phyloP scores from a whole-genome alignment of 2,113 vertebrate species.

The Sisor rabdophorus region DNA sequence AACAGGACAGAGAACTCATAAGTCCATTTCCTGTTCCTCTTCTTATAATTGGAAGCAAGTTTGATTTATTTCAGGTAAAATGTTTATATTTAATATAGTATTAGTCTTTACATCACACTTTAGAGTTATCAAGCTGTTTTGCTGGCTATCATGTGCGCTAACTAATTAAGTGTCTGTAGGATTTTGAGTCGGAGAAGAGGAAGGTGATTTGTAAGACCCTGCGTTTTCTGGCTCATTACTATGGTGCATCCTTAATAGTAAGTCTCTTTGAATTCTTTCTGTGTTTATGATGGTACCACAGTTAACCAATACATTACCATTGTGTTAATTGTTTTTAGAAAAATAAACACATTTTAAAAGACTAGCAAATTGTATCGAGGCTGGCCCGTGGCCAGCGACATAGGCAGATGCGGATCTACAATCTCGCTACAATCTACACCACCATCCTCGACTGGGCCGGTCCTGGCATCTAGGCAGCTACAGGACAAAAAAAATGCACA shows the following conservation, averaged over 20 bases:
- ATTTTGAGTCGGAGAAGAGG: conserved; percentile 86
- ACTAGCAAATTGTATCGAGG: too few relatives aligned
- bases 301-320: background rate
- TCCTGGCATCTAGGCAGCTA: too few relatives aligned
- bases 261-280: conserved; percentile 46
- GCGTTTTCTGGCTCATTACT: conserved; percentile 88
- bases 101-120: background rate
- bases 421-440: too few relatives aligned
- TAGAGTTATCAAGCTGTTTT: background rate
- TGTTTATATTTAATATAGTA: background rate
- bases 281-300: background rate
- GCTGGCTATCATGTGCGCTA: background rate
- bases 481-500: too few relatives aligned
- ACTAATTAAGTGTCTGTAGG: conserved; percentile 64
- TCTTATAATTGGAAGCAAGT: conserved; percentile 92
- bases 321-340: background rate
- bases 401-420: too few relatives aligned
- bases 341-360: background rate
- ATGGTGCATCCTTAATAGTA: conserved; percentile 88
- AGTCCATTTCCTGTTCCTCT: conserved; percentile 88
- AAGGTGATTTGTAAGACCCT: conserved; percentile 89
- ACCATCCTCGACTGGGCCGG: too few relatives aligned
- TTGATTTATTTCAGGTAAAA: conserved; percentile 90
- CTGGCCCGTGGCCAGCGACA: too few relatives aligned
- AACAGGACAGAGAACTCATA: conserved; percentile 87